Base-by-base conservation (phyloP, 2,797 vertebrate species). In the Falco peregrinus region DNA sequence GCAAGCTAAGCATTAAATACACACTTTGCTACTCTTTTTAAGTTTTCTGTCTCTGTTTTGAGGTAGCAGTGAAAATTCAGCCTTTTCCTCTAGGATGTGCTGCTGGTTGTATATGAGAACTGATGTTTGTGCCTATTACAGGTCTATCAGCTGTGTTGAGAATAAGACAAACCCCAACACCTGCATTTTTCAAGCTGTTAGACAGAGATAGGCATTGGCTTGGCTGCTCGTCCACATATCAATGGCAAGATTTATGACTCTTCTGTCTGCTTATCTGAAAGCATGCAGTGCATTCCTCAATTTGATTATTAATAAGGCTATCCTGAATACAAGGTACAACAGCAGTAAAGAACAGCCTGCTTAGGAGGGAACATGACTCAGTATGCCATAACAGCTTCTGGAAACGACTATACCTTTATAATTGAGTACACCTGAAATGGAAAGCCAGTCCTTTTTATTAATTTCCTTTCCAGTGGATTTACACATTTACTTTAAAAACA, bases 211-310 rank as follows among this genome's bases (percentile, higher is more conserved):
- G 91, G 51, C 74, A 35, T 70, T 80, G 48, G n/a, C 59, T 95
- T 96, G 80, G 71, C 61, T 86, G 45, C 71, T 93, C 79, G 77
- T 94, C 79, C 45, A 59, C 35, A 13, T 76, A 80, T 6, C 26
- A 91, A 17, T 84, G 79, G 57, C 16, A 92, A 96, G 87, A 95
- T 95, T 94, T 97, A 95, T 76, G 73, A 87, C 76, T 94, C 82
- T 64, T 82, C 64, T 74, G 33, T 71, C 76, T 77, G 57, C 71
- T 96, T 96, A 96, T 96, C 71, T 92, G 63, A 95, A 43, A 94
- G 29, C 39, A 86, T 90, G 69, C 60, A 76, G 33, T 82, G 41
- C 78, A 65, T 65, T 88, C 70, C 13, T 91, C 80, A 69, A 54
- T 94, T 96, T 91, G 81, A 29, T 92, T 97, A 76, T 95, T 93